A percentile compares a stretch with the other conserved stretches of the same genome.
Evolutionary conservation across 1,140 invertebrate species (phyloP).

Genomic region (Brachionus paranguensis): DNA sequence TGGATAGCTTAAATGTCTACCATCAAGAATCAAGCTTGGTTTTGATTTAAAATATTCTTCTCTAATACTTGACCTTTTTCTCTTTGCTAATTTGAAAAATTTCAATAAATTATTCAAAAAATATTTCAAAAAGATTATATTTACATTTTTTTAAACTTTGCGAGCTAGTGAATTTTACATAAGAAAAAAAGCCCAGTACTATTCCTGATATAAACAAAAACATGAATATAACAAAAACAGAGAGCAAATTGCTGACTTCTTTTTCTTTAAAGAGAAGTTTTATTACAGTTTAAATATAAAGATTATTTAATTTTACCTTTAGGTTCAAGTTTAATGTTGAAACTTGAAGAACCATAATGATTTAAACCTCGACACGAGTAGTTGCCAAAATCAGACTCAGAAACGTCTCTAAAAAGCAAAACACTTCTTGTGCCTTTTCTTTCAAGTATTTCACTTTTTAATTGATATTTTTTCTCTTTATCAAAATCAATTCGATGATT

Average conservation of each 20-base stretch:
- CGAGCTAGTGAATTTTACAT: neutral
- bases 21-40: neutral
- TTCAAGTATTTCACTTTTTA: slow-evolving; percentile 5
- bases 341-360: neutral
- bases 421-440: slow-evolving; percentile 14
- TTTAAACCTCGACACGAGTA: slow-evolving; percentile 15
- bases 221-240: slow-evolving; percentile 11
- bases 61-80: neutral
- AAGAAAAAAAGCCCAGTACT: slow-evolving; percentile 19
- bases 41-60: neutral
- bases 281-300: neutral
- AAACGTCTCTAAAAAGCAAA: neutral
- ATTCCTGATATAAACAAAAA: slow-evolving; percentile 31
- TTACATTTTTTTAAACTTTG: neutral
- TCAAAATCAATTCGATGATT: slow-evolving; percentile 18
- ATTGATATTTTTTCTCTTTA: neutral
- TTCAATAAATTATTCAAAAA: neutral
- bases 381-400: slow-evolving; percentile 18
- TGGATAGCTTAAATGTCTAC: neutral
- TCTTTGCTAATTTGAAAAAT: neutral
- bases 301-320: neutral
- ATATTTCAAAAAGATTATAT: neutral
- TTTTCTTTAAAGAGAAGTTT: neutral
- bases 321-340: neutral
- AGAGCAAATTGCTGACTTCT: neutral